phyloP scores from a whole-genome alignment of 2,888 invertebrate genomes.

The Hirtodrosophila alboralis region DNA sequence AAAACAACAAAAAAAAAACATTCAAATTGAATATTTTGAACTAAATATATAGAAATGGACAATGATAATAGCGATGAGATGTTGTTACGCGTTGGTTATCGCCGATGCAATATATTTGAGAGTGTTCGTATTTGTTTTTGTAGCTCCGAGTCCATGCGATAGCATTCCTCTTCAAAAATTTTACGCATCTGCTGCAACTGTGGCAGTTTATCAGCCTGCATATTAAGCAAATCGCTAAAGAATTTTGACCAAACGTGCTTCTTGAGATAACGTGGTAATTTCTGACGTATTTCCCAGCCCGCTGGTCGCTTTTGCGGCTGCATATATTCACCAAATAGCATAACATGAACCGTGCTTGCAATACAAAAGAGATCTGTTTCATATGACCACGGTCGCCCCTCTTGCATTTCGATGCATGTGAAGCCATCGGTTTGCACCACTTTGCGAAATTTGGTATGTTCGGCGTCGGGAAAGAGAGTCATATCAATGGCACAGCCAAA shows the following conservation, averaged over 20 bases:
- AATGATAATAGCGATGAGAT: slow-evolving; percentile 5
- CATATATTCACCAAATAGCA: slow-evolving; percentile 96
- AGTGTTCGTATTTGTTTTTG: slow-evolving; percentile 83
- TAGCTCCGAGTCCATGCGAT: slow-evolving; percentile 84
- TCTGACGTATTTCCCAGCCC: slow-evolving; percentile 89
- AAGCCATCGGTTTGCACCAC: slow-evolving; percentile 92
- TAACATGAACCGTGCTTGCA: slow-evolving; percentile 94
- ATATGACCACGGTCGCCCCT: slow-evolving; percentile 96
- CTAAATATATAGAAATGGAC: slow-evolving; percentile 3
- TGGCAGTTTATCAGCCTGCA: slow-evolving; percentile 90
- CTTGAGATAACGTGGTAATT: slow-evolving; percentile 90
- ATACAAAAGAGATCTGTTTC: slow-evolving; percentile 97
- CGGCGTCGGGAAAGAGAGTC: slow-evolving; percentile 90
- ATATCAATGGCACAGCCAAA: slow-evolving; percentile 98
- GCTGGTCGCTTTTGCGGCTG: slow-evolving; percentile 88
- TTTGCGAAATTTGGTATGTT: slow-evolving; percentile 89
- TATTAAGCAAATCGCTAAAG: slow-evolving; percentile 92
- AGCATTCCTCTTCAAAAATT: slow-evolving; percentile 82
- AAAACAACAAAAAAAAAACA: slow-evolving; percentile 1
- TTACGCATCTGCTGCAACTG: slow-evolving; percentile 85
- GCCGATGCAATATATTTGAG: slow-evolving; percentile 83
- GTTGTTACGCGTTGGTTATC: slow-evolving; percentile 68
- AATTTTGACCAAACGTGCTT: slow-evolving; percentile 92
- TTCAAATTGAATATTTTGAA: slow-evolving; percentile 2
- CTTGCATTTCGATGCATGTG: slow-evolving; percentile 96